Evolutionary conservation across 2,888 invertebrate species (phyloP).

Genomic region (Molorchus minor): DNA sequence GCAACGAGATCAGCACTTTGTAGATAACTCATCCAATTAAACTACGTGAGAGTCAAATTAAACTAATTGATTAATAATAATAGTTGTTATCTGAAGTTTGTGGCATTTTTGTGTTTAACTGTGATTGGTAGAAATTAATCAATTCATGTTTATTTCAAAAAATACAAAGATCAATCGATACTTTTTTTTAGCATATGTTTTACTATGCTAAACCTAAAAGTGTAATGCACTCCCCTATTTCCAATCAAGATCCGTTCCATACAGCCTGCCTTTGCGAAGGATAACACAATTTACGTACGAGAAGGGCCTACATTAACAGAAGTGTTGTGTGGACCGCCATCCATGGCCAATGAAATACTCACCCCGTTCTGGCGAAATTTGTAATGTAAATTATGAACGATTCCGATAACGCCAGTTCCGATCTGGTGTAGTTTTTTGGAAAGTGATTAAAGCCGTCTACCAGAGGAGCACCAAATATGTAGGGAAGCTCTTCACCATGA

Average conservation of each 20-base stretch:
- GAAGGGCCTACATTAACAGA: constrained; percentile 13
- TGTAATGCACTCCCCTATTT: too few relatives aligned
- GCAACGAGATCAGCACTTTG: too few relatives aligned
- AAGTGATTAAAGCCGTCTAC: constrained; percentile 86
- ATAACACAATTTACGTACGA: constrained; percentile 23
- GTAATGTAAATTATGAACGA: constrained; percentile 88
- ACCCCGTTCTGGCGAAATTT: constrained; percentile 91
- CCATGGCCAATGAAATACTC: constrained; percentile 61
- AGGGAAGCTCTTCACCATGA: constrained; percentile 91
- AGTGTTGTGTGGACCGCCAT: constrained; percentile 9
- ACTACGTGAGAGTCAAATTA: too few relatives aligned
- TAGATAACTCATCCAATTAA: too few relatives aligned
- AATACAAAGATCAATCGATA: too few relatives aligned
- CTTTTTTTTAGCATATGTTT: too few relatives aligned
- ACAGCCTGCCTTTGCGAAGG: constrained; percentile 10
- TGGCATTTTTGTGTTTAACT: too few relatives aligned
- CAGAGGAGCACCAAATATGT: constrained; percentile 90
- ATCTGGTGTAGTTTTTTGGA: constrained; percentile 87
- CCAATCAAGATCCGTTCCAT: neutral
- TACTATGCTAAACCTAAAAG: too few relatives aligned
- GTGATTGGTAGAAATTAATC: too few relatives aligned
- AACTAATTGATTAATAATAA: too few relatives aligned
- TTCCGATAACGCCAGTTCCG: constrained; percentile 86
- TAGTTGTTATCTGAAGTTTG: too few relatives aligned
- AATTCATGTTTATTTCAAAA: too few relatives aligned